Evolutionary conservation across 2,797 vertebrate species (phyloP), one percentile per base, ranked within the genome.

Genomic region (Pelodytes ibericus): DNA sequence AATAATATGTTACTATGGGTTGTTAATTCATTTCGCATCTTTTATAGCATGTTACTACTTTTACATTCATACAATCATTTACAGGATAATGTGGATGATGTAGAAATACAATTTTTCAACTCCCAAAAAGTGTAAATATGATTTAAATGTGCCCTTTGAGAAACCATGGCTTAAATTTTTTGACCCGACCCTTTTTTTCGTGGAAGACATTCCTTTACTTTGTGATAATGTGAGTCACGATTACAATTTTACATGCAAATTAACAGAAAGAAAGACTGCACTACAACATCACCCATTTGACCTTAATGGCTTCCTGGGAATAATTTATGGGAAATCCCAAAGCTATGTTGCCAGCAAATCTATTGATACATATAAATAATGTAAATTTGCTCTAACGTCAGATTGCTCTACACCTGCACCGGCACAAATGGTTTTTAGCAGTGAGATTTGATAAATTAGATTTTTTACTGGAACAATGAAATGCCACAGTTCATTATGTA

Each of bases 381-480:
- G 78, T 63, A 81, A 82, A 82, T 80, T 79, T 80, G 79, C 77
- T 82, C 68, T 39, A 26, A 82, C 80, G 83, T 84, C 64, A 81
- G 79, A 82, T 80, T 80, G 65, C 75, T 84, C 82, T 77, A 77
- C n/a, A 71, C 70, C 78, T 81, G 81, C 84, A 76, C 82, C 82
- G 59, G 59, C 53, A 81, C 57, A 72, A 81, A 87, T 83, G 81
- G 70, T 72, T 75, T 67, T 62, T 59, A 82, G 80, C 81, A 16
- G 53, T 44, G 80, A 82, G 72, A 66, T 81, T 83, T 85, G 81
- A 88, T 84, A 79, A 86, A 87, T 88, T 89, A 87, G 83, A 85
- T 75, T 73, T 82, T 80, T 64, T 79, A 80, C 72, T 80, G 76
- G 86, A 87, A 84, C 58, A 85, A 83, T 61, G 31, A 67, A 0